phyloP scores from a whole-genome alignment of 2,888 invertebrate genomes.

The Malthinus seriepunctatus region DNA sequence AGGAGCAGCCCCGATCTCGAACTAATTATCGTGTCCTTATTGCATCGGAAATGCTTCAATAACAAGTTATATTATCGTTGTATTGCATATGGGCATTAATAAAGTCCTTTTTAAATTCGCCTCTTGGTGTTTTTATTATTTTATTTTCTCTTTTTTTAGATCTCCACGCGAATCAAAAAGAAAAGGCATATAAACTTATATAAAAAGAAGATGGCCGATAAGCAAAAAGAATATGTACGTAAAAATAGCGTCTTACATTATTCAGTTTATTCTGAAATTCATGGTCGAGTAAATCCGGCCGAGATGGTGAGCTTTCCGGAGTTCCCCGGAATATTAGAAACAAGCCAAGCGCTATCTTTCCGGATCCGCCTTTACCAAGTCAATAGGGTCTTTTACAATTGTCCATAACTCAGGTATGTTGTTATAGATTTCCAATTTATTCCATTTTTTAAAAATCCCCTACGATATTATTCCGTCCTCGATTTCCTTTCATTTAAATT shows the following conservation, averaged over 20 bases:
- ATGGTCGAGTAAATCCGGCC: conserved; percentile 45
- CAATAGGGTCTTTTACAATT: conserved; percentile 38
- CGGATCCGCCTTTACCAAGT: conserved; percentile 43
- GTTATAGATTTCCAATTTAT: conserved; percentile 13
- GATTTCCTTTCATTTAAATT: too few relatives aligned
- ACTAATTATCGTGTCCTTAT: conserved; percentile 38
- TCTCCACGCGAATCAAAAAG: conserved; percentile 6
- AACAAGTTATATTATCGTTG: conserved; percentile 38
- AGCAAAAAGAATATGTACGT: conserved; percentile 26
- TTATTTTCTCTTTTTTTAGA: conserved; percentile 23
- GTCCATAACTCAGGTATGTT: conserved; percentile 24
- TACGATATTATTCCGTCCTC: too few relatives aligned
- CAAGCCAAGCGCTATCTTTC: conserved; percentile 40
- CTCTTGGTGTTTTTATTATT: conserved; percentile 5
- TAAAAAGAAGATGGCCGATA: conserved; percentile 23
- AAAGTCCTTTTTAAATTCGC: conserved; percentile 1
- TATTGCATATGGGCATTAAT: conserved; percentile 19
- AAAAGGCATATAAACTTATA: conserved; percentile 13
- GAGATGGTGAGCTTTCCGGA: conserved; percentile 43
- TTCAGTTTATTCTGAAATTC: conserved; percentile 49
- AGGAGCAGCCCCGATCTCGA: conserved; percentile 28
- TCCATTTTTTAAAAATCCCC: background rate
- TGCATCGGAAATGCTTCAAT: conserved; percentile 38
- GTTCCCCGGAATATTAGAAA: conserved; percentile 42
- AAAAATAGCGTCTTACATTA: conserved; percentile 43